Evolutionary conservation across 2,113 vertebrate genomes (phyloP).

Genomic region (Actenoides lindsayi): DNA sequence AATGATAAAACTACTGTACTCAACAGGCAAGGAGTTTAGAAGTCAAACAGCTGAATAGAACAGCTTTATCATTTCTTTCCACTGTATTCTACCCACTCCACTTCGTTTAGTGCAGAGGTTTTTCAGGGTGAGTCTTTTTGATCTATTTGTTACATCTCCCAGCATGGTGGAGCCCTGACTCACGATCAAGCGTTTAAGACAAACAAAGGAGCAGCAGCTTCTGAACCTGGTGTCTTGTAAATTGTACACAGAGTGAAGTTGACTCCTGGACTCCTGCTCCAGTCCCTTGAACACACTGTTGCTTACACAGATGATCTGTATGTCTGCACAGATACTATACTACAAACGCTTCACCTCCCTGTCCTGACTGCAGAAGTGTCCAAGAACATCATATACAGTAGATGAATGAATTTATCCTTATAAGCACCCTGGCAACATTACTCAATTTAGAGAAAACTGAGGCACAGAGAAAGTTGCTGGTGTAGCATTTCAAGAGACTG

Average conservation of each 20-base stretch:
- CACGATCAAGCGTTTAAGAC: neutral
- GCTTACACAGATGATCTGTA: conserved; percentile 1
- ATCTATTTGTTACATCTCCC: neutral
- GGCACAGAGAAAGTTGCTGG: neutral
- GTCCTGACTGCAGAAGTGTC: neutral
- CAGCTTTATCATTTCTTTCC: neutral
- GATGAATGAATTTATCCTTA: conserved; percentile 45
- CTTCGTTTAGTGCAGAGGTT: neutral
- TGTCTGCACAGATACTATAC: neutral
- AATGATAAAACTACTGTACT: neutral
- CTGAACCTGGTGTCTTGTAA: neutral
- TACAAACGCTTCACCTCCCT: neutral
- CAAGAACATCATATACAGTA: neutral
- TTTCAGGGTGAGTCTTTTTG: neutral
- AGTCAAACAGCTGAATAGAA: neutral
- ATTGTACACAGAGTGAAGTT: neutral
- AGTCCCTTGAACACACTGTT: neutral
- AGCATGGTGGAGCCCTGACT: neutral
- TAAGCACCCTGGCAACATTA: neutral
- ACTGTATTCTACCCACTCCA: neutral
- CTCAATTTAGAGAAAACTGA: conserved; percentile 2
- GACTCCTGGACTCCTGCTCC: neutral
- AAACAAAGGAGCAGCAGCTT: neutral
- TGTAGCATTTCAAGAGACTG: neutral
- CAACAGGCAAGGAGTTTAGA: neutral